phyloP scores from a whole-genome alignment of 2,888 invertebrate genomes.

The Yponomeuta plumbellus region DNA sequence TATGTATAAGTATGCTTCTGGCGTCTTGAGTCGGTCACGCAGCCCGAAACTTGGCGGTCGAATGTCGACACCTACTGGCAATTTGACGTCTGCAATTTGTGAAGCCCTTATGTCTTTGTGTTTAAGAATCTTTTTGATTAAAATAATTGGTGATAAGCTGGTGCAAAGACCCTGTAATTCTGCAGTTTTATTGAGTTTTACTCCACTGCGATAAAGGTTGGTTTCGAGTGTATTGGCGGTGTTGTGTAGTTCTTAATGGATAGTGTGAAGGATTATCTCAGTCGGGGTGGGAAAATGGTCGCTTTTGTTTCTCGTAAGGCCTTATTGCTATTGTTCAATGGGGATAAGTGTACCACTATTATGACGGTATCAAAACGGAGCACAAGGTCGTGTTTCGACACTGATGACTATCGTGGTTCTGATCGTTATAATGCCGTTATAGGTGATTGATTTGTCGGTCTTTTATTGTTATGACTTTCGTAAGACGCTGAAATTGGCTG shows the following conservation, averaged over 20 bases:
- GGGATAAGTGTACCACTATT: conserved; percentile 30
- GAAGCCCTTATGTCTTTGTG: background rate
- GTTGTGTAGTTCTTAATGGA: background rate
- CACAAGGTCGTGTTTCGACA: conserved; percentile 45
- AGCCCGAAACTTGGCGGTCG: conserved; percentile 29
- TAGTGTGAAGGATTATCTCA: background rate
- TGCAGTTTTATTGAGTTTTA: background rate
- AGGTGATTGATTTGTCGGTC: background rate
- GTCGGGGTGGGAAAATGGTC: conserved; percentile 43
- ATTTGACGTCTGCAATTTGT: background rate
- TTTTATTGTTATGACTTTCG: background rate
- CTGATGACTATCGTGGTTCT: conserved; percentile 1
- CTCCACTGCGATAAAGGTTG: background rate
- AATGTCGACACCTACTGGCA: conserved; percentile 33
- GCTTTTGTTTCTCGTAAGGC: conserved; percentile 38
- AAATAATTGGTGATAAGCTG: background rate
- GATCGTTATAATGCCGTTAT: background rate
- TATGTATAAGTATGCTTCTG: conserved; percentile 17
- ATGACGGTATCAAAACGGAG: conserved; percentile 34
- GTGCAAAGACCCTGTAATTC: background rate
- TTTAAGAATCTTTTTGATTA: background rate
- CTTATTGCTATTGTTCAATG: conserved; percentile 39
- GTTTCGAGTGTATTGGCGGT: background rate
- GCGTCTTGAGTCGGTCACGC: conserved; percentile 31
- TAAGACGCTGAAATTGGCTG: background rate